Base-by-base conservation (phyloP, 2,888 invertebrate species). In the Pachycephus smyrnensis region DNA sequence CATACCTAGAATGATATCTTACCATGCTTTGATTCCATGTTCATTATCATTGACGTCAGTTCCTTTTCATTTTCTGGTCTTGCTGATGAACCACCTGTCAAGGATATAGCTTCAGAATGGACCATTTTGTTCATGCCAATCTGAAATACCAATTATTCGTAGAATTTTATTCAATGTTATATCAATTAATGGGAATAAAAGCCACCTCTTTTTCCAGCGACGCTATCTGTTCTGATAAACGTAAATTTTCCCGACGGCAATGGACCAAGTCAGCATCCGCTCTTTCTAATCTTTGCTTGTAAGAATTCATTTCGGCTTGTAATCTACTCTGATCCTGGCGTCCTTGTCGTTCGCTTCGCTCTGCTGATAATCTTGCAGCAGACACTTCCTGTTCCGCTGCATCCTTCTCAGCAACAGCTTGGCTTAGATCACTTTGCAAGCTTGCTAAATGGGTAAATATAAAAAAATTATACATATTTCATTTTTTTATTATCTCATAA, bases 11-110 rank as follows among this genome's bases (percentile, higher is more conserved):
- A 69, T 68, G 30, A 78, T 76, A 79, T 92, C 95, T 93, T 93
- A 97, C 97, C 96, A 92, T 97, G 96, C 91, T 96, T 97, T 37
- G 95, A 94, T 88, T 97, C 97, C 94, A 97, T 95, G 77, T 96
- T 95, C 82, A 95, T 94, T 73, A 97, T 94, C 92, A 96, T 94
- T 31, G 95, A 94, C 36, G 95, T 94, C 77, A 97, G 89, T 88
- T 96, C 96, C 87, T 95, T 95, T 76, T 96, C 96, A 36, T 82
- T 86, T 36, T 87, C 85, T 15, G 80, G 76, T 76, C 84, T 84
- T 55, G 55, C 23, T 23, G 55, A 23, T 69, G 68, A 68, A 32
- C 37, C 23, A 32, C 73, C 76, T 75, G 75, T 75, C 55, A 9
- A 55, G 1, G 88, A 83, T 12, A 84, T 82, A 68, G 80, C 76